Conservation (phyloP, 2,797 vertebrate genomes). For the Tadarida brasiliensis region DNA sequence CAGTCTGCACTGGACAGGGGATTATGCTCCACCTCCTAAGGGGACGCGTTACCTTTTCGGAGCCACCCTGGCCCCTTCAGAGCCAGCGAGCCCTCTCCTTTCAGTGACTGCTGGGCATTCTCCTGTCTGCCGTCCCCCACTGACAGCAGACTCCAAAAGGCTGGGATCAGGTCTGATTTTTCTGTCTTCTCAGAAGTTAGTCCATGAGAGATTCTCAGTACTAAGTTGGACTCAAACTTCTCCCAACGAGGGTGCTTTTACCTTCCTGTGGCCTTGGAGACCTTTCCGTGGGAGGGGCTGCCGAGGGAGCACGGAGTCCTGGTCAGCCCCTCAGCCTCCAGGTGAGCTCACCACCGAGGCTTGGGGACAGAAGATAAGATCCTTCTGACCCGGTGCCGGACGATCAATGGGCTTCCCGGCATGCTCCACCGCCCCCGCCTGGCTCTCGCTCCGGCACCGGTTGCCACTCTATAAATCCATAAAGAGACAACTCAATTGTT, state of each 20-base stretch:
- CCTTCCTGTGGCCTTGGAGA: neutral
- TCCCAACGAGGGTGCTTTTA: neutral
- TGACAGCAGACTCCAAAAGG: neutral
- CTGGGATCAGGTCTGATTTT: neutral
- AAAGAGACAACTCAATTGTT: constrained; percentile 74
- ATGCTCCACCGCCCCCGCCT: neutral
- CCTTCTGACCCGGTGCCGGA: constrained; percentile 30
- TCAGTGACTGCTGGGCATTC: neutral
- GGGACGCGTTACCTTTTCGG: neutral
- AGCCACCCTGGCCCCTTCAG: neutral
- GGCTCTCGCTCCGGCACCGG: constrained; percentile 17
- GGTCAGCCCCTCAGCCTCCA: neutral
- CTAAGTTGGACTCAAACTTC: neutral
- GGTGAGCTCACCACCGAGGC: neutral
- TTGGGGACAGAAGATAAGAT: constrained; percentile 62
- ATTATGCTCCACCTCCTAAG: neutral
- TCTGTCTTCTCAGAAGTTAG: neutral
- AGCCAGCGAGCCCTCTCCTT: neutral
- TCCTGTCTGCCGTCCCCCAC: neutral
- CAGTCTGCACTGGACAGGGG: too few species aligned
- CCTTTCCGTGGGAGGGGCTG: neutral
- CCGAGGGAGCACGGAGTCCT: fast-evolving
- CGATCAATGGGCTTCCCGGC: constrained; percentile 60
- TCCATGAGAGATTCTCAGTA: too few species aligned
- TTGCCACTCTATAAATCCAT: constrained; percentile 75